Evolutionary conservation across 1,140 invertebrate species (phyloP), one percentile per base, ranked within the genome.

Genomic region (Apis laboriosa): DNA sequence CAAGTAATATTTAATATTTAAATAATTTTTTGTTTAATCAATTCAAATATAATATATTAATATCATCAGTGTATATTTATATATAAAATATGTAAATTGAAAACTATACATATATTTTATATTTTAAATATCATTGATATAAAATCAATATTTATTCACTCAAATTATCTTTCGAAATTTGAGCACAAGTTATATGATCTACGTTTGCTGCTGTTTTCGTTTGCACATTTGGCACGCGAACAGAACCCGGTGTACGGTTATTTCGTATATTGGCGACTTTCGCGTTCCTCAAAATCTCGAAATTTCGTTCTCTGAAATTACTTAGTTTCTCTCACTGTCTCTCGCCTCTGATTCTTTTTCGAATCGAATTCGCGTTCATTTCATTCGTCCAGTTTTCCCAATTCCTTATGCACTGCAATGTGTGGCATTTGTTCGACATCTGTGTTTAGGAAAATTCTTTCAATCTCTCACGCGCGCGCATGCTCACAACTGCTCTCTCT

Each of bases 401-500:
- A 53, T 49, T 15, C 56, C 56, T 21, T 12, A n/a, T 55, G 34
- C 53, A 34, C 49, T 56, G 49, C 77, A 81, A 64, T 67, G 60
- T 34, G 74, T 77, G 85, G 88, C 90, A 92, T 92, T 91, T 92
- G 92, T 87, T 91, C 78, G 91, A 90, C 90, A 91, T 91, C 91
- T 91, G 91, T 87, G 88, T 91, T 91, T 92, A 92, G 89, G 92
- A 91, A 92, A 90, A 92, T 90, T 73, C 58, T 79, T 67, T 61
- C 56, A 58, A 76, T 64, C 49, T 72, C 60, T 21, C 43, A 12
- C 21, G 43, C 43, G 70, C 56, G 43, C 49, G 64, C 28, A 43
- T 73, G 55, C 73, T 63, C 24, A 49, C 43, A 24, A 28, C 68
- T 63, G 67, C 34, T 43, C 66, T 71, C 76, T 68, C 83, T 56